Percentiles rank a stretch among this genome's conserved stretches.
Conservation (phyloP, 2,888 invertebrate genomes). For the Andrena haemorrhoa region DNA sequence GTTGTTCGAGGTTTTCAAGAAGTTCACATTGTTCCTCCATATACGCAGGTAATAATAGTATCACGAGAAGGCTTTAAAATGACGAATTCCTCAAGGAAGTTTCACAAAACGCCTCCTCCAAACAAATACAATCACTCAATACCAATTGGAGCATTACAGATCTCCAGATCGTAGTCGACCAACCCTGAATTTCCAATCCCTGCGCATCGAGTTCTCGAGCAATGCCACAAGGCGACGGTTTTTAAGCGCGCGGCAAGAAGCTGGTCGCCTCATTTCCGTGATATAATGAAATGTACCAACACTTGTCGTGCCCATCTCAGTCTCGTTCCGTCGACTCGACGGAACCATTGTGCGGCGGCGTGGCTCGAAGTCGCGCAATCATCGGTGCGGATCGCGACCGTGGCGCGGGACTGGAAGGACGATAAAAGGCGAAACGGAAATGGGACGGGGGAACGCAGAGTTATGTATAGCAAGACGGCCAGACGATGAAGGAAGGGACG, state of each 20-base stretch:
- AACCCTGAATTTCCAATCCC: not conserved
- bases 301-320: slow-evolving; percentile 4
- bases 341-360: slow-evolving; percentile 49
- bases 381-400: slow-evolving; percentile 56
- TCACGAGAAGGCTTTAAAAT: no score
- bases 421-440: slow-evolving; percentile 68
- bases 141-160: not conserved
- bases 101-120: not conserved
- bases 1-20: no score
- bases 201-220: not conserved
- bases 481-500: slow-evolving; percentile 12
- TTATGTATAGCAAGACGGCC: slow-evolving; percentile 58
- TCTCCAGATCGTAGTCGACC: not conserved
- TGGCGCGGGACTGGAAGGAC: slow-evolving; percentile 33
- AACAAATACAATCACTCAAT: not conserved
- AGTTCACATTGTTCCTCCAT: no score
- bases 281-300: slow-evolving; percentile 57
- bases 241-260: slow-evolving; percentile 2
- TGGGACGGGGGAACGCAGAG: slow-evolving; percentile 50
- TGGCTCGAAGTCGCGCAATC: slow-evolving; percentile 56
- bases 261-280: slow-evolving; percentile 56
- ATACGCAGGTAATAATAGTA: no score
- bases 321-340: slow-evolving; percentile 42
- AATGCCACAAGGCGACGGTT: not conserved
- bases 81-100: not conserved